Evolutionary conservation across 2,888 invertebrate genomes (phyloP).

Genomic region (Pediacus dermestoides): DNA sequence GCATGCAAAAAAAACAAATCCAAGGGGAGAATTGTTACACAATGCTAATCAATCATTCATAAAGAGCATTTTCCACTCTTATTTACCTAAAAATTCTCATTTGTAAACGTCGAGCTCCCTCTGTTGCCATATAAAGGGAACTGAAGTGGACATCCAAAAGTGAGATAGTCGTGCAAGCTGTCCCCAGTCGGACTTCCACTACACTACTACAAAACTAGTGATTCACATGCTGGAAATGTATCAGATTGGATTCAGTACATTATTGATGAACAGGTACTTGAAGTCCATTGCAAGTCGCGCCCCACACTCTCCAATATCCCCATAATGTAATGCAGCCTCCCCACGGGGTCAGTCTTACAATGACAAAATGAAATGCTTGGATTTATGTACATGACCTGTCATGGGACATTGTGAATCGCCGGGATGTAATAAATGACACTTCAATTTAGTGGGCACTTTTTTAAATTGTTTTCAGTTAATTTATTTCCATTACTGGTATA

Average conservation of each 20-base stretch:
- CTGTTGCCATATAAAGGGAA: conserved; percentile 16
- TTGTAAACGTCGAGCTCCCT: conserved; percentile 19
- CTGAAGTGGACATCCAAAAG: conserved; percentile 12
- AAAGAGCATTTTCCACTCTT: conserved; percentile 13
- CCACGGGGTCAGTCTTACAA: conserved; percentile 24
- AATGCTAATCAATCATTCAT: conserved; percentile 12
- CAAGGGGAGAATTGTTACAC: conserved; percentile 2
- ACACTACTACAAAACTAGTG: conserved; percentile 15
- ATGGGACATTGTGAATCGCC: conserved; percentile 6
- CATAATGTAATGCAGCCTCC: conserved; percentile 37
- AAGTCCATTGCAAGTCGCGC: conserved; percentile 34
- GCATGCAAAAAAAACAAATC: conserved; percentile 6
- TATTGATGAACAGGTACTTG: conserved; percentile 50
- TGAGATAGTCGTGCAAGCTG: conserved; percentile 6
- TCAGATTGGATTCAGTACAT: conserved; percentile 47
- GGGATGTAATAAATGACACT: conserved; percentile 3
- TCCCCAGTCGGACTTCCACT: neutral
- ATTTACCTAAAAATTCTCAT: conserved; percentile 15
- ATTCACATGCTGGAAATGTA: conserved; percentile 45
- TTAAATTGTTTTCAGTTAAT: no score
- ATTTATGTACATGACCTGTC: conserved; percentile 35
- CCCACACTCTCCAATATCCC: conserved; percentile 5
- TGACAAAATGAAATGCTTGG: conserved; percentile 39
- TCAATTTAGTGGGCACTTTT: conserved; percentile 4
- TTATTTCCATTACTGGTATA: no score